Conservation (phyloP, 2,113 vertebrate genomes). For the Cranoglanis bouderius region DNA sequence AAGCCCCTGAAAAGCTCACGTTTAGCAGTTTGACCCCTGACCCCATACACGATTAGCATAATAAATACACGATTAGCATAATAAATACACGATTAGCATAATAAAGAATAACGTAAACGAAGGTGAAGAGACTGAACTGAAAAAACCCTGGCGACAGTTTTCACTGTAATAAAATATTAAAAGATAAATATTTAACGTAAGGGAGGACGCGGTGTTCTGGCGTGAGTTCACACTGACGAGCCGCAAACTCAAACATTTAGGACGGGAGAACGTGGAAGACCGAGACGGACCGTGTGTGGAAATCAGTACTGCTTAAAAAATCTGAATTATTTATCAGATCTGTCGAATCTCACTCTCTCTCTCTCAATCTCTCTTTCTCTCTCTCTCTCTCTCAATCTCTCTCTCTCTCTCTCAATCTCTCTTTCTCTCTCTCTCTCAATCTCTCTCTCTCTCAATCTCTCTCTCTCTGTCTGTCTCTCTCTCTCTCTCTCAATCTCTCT, state of each 20-base stretch:
- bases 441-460: too few species aligned
- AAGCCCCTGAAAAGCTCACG: neutral
- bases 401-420: too few species aligned
- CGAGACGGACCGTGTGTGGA: neutral
- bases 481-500: too few species aligned
- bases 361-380: too few species aligned
- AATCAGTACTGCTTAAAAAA: neutral
- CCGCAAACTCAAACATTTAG: neutral
- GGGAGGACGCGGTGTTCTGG: neutral
- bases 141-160: neutral
- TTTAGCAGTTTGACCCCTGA: neutral
- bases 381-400: too few species aligned
- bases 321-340: slow-evolving; percentile 21
- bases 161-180: neutral
- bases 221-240: neutral
- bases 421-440: too few species aligned
- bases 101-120: neutral
- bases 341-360: neutral
- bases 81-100: neutral
- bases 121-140: neutral
- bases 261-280: neutral
- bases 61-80: neutral
- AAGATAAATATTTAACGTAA: neutral
- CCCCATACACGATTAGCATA: neutral
- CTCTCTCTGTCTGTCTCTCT: too few species aligned